Percentiles rank a stretch among this genome's conserved stretches.
Evolutionary conservation across 2,888 invertebrate species (phyloP).

Genomic region (Hirtodrosophila duncani): DNA sequence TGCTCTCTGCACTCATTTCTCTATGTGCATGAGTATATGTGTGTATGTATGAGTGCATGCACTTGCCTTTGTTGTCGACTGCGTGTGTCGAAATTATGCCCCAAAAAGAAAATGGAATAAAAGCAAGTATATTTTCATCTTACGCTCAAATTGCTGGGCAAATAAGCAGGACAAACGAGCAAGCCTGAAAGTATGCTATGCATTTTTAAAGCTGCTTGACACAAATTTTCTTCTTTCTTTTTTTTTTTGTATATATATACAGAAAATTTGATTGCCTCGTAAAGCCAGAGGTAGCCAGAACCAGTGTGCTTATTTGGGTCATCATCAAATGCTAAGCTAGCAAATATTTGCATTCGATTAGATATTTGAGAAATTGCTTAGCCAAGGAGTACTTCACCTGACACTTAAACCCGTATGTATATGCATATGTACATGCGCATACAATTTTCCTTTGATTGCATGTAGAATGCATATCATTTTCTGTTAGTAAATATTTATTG

Average conservation of each 20-base stretch:
- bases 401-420: background rate
- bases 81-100: conserved; percentile 34
- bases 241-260: background rate
- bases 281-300: conserved; percentile 13
- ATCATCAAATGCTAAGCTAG: conserved; percentile 24
- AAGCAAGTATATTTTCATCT: conserved; percentile 15
- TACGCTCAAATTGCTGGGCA: conserved; percentile 46
- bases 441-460: too few relatives aligned
- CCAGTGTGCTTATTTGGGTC: conserved; percentile 11
- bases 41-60: conserved; percentile 18
- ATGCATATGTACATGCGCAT: background rate
- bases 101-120: conserved; percentile 17
- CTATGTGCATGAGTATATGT: conserved; percentile 13
- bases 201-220: conserved; percentile 38
- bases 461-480: too few relatives aligned
- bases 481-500: too few relatives aligned
- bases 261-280: conserved; percentile 43
- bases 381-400: background rate
- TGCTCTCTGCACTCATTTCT: conserved; percentile 42
- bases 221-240: too few relatives aligned
- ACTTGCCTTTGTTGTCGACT: conserved; percentile 40
- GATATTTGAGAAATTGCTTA: conserved; percentile 1
- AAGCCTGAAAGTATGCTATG: conserved; percentile 25
- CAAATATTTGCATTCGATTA: conserved; percentile 38
- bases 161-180: conserved; percentile 42